Conservation (phyloP, 2,888 invertebrate genomes). For the Tachina lurida region DNA sequence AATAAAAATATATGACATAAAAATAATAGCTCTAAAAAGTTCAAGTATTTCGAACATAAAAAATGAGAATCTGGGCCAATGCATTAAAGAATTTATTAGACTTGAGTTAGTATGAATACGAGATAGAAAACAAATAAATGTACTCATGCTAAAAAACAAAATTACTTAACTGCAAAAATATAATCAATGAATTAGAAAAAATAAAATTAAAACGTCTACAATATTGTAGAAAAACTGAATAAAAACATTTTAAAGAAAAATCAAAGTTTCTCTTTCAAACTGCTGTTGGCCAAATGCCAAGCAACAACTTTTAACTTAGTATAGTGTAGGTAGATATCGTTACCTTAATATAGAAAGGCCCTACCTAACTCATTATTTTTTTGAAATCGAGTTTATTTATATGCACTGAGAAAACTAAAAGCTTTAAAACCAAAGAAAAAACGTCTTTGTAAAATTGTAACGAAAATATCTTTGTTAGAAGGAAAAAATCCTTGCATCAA, state of each 20-base stretch:
- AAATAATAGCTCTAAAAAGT: conserved; percentile 14
- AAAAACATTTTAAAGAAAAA: conserved; percentile 36
- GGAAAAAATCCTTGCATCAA: too few species aligned
- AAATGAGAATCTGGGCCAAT: conserved; percentile 55
- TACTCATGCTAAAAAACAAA: conserved; percentile 44
- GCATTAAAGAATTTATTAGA: conserved; percentile 51
- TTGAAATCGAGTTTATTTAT: too few species aligned
- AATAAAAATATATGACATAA: conserved; percentile 43
- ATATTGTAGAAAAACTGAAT: conserved; percentile 29
- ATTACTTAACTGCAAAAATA: conserved; percentile 68
- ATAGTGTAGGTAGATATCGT: conserved; percentile 4
- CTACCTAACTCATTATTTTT: too few species aligned
- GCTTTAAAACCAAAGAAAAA: too few species aligned
- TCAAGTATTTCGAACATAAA: conserved; percentile 29
- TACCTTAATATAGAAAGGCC: too few species aligned
- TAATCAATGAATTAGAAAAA: conserved; percentile 67
- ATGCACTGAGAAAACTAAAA: too few species aligned
- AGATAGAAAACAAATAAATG: conserved; percentile 41
- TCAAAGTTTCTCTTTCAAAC: conserved; percentile 69
- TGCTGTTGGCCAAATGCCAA: conserved; percentile 69
- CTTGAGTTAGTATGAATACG: conserved; percentile 31
- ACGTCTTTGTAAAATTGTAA: too few species aligned
- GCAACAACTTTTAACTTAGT: conserved; percentile 54
- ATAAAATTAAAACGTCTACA: conserved; percentile 35
- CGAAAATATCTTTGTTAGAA: too few species aligned